Evolutionary conservation across 2,888 invertebrate genomes (phyloP).

Genomic region (Mythimna albipuncta): DNA sequence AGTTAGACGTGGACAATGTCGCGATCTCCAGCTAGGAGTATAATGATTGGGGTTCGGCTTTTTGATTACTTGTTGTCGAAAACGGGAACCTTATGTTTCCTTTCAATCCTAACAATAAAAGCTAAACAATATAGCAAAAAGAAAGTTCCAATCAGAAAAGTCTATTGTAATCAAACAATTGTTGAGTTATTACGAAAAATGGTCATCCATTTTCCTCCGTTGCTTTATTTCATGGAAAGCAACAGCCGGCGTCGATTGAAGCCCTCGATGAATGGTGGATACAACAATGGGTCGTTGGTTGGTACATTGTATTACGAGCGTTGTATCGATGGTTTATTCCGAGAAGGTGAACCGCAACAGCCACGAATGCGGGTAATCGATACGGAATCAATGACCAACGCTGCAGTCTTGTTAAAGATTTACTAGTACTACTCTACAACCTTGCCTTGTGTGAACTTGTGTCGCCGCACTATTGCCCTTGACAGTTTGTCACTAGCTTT

Average conservation of each 20-base stretch:
- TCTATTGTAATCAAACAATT: slow-evolving; percentile 37
- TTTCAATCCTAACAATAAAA: slow-evolving; percentile 21
- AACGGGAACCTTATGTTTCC: slow-evolving; percentile 4
- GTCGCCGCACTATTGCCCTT: slow-evolving; percentile 43
- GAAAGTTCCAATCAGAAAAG: slow-evolving; percentile 25
- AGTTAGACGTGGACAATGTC: no score
- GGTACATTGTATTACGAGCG: slow-evolving; percentile 43
- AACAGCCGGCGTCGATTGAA: slow-evolving; percentile 44
- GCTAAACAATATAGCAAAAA: slow-evolving; percentile 28
- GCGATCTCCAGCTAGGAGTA: background rate
- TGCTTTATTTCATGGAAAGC: slow-evolving; percentile 45
- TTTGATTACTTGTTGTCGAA: slow-evolving; percentile 10
- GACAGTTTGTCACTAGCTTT: slow-evolving; percentile 12
- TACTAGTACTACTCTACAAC: slow-evolving; percentile 25
- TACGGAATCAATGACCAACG: slow-evolving; percentile 63
- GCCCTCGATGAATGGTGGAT: slow-evolving; percentile 51
- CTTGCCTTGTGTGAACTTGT: slow-evolving; percentile 27
- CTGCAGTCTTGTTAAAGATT: slow-evolving; percentile 63
- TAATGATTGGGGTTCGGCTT: background rate
- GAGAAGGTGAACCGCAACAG: slow-evolving; percentile 58
- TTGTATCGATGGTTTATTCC: slow-evolving; percentile 52
- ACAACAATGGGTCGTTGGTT: slow-evolving; percentile 52
- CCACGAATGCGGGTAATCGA: slow-evolving; percentile 63
- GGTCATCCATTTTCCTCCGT: slow-evolving; percentile 37
- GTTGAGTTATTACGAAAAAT: slow-evolving; percentile 38